Evolutionary conservation across 2,888 invertebrate species (phyloP).

Genomic region (Heliconius ismenius): DNA sequence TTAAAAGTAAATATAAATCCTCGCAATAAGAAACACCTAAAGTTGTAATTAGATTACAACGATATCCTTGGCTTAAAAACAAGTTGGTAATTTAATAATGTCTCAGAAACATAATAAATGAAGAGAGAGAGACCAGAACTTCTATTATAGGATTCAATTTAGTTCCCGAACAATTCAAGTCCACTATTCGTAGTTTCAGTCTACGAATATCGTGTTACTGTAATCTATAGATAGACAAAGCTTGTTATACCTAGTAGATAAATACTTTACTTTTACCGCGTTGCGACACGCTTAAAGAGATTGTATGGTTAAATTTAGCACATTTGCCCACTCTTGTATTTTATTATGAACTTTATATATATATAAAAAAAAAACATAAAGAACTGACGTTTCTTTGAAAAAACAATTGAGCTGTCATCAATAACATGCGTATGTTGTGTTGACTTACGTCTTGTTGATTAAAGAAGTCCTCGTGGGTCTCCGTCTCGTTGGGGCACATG

Average conservation of each 20-base stretch:
- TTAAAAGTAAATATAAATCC: background rate
- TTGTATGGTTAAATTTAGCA: constrained; percentile 33
- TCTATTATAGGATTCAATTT: background rate
- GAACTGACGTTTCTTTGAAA: background rate
- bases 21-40: background rate
- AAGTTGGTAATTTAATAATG: background rate
- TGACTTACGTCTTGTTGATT: constrained; percentile 82
- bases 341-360: background rate
- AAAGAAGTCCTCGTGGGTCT: constrained; percentile 82
- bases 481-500: constrained; percentile 80
- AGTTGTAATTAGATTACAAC: background rate
- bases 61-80: background rate
- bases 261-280: constrained; percentile 34
- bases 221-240: constrained; percentile 34
- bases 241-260: constrained; percentile 29
- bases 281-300: constrained; percentile 34
- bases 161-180: background rate
- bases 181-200: constrained; percentile 9
- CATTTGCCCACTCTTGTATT: constrained; percentile 11
- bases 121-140: background rate
- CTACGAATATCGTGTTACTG: constrained; percentile 18
- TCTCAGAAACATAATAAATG: background rate
- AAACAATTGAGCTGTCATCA: background rate
- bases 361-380: background rate
- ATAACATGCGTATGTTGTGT: background rate